Conservation (phyloP, 1,140 invertebrate species). For the Heliconius himera region DNA sequence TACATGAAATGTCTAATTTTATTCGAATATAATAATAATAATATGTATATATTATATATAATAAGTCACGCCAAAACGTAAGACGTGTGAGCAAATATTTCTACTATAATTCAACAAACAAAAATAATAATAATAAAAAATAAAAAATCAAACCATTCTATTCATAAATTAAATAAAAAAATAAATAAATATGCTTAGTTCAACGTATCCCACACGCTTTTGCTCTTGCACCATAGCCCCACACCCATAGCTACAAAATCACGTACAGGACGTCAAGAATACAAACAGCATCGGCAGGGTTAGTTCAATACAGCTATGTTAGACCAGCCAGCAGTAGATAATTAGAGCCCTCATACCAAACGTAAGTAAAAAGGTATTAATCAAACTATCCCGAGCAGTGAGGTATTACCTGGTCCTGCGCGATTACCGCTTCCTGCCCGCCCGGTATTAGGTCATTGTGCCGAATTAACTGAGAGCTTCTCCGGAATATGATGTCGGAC, state of each 20-base stretch:
- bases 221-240: constrained; percentile 45
- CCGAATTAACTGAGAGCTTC: constrained; percentile 85
- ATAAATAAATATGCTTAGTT: constrained; percentile 25
- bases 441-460: constrained; percentile 80
- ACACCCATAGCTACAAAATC: constrained; percentile 57
- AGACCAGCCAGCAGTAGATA: constrained; percentile 49
- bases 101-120: constrained; percentile 21
- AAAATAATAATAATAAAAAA: constrained; percentile 11
- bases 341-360: constrained; percentile 73
- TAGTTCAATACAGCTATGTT: constrained; percentile 65
- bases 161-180: constrained; percentile 20
- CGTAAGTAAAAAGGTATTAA: constrained; percentile 67
- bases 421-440: constrained; percentile 81
- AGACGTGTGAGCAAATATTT: constrained; percentile 67
- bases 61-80: constrained; percentile 71
- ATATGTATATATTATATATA: constrained; percentile 27
- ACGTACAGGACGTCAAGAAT: constrained; percentile 48
- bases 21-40: background rate
- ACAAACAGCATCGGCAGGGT: constrained; percentile 57
- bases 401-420: constrained; percentile 78
- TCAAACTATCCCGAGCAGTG: constrained; percentile 77
- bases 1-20: background rate
- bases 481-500: constrained; percentile 89
- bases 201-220: constrained; percentile 57
- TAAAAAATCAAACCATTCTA: constrained; percentile 3